These are phyloP conservation scores for Centropyge bicolor DNA, from an alignment of 2,797 vertebrate genomes.

Conservation along the genomic window DNA sequence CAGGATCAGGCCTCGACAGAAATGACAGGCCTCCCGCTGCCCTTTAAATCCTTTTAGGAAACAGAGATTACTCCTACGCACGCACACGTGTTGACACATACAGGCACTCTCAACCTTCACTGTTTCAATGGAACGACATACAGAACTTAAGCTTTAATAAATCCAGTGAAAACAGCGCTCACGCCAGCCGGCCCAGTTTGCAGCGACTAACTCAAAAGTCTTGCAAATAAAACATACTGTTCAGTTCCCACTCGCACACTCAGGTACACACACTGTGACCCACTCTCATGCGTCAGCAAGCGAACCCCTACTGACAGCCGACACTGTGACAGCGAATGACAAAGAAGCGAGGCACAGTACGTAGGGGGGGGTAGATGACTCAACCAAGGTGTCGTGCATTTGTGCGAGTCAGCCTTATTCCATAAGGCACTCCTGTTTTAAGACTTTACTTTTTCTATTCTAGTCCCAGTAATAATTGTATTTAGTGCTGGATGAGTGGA, in stretches of 20 bases:
- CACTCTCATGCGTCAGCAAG: slow-evolving; percentile 68
- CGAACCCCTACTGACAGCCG: slow-evolving; percentile 55
- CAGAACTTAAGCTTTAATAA: neutral
- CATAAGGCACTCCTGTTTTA: neutral
- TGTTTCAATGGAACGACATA: neutral
- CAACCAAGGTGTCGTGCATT: slow-evolving; percentile 53
- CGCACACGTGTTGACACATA: slow-evolving; percentile 34
- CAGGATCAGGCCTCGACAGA: slow-evolving; percentile 60
- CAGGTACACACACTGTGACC: slow-evolving; percentile 43
- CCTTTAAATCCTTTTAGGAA: slow-evolving; percentile 80
- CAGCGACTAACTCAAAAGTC: neutral
- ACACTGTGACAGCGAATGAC: slow-evolving; percentile 64
- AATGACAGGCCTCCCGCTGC: slow-evolving; percentile 65
- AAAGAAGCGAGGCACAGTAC: slow-evolving; percentile 54
- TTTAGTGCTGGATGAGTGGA: neutral
- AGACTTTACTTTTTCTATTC: neutral
- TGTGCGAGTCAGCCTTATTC: slow-evolving; percentile 29
- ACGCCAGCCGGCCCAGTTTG: slow-evolving; percentile 4
- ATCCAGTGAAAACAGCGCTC: neutral
- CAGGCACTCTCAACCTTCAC: neutral
- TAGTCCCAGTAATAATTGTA: neutral
- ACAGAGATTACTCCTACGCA: slow-evolving; percentile 60
- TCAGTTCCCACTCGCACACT: neutral
- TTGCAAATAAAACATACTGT: slow-evolving; percentile 33
- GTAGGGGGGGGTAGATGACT: slow-evolving; percentile 65